Conservation (phyloP, 2,113 vertebrate species). For the Urocynchramus pylzowi region DNA sequence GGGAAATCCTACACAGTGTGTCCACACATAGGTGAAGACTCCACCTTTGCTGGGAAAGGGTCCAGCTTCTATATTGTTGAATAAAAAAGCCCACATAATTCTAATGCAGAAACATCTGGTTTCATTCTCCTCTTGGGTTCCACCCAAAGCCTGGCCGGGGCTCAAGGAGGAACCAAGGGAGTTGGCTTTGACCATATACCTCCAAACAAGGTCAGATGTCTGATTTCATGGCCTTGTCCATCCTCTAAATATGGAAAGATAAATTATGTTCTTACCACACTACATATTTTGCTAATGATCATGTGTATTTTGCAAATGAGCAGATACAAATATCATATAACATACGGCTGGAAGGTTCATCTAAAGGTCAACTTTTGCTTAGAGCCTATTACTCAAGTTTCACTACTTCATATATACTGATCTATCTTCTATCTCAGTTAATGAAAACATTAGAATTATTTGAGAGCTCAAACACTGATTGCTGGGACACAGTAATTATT, state of each 20-base stretch:
- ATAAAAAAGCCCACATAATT: background rate
- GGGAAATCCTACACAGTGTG: background rate
- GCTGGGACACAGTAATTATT: background rate
- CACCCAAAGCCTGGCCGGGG: background rate
- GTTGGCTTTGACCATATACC: background rate
- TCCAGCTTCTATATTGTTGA: background rate
- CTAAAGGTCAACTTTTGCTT: background rate
- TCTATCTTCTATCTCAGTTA: background rate
- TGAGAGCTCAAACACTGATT: background rate
- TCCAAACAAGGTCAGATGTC: background rate
- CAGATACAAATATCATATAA: background rate
- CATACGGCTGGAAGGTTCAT: background rate
- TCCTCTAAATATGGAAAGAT: background rate
- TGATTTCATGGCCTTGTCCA: background rate
- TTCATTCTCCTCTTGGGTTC: background rate
- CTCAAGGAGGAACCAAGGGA: background rate
- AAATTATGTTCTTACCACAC: background rate
- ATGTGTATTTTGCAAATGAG: background rate
- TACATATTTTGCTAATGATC: background rate
- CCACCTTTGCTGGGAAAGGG: background rate
- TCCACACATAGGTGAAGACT: background rate
- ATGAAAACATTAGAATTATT: background rate
- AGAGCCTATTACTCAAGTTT: background rate
- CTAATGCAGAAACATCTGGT: background rate
- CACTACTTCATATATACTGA: background rate